Evolutionary conservation across 2,888 invertebrate genomes (phyloP).

Genomic region (Macaria liturata): DNA sequence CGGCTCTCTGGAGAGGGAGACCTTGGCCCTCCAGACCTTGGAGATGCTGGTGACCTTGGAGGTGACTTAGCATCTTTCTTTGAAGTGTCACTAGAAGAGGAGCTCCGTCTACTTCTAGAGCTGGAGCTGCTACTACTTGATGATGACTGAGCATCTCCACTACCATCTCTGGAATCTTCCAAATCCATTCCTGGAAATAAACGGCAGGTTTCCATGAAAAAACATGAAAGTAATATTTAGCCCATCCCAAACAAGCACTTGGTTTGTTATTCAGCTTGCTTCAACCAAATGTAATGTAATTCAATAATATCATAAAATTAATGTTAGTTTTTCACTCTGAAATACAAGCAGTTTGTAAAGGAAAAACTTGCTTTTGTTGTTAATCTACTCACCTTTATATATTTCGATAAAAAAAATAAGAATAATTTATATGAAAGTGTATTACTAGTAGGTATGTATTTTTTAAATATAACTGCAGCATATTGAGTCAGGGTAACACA

Average conservation of each 20-base stretch:
- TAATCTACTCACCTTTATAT: no score
- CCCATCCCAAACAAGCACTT: conserved; percentile 56
- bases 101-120: conserved; percentile 71
- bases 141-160: conserved; percentile 67
- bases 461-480: no score
- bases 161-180: conserved; percentile 83
- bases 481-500: no score
- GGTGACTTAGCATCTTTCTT: conserved; percentile 69
- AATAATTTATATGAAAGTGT: no score
- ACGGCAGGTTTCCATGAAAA: conserved; percentile 43
- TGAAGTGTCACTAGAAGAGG: conserved; percentile 69
- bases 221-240: conserved; percentile 19
- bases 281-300: conserved; percentile 41
- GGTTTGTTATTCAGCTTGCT: conserved; percentile 45
- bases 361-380: no score
- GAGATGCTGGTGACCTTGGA: conserved; percentile 56
- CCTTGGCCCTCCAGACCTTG: conserved; percentile 49
- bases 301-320: conserved; percentile 9
- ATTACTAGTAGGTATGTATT: no score
- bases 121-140: conserved; percentile 78
- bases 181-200: conserved; percentile 83
- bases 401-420: no score
- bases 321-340: conserved; percentile 46
- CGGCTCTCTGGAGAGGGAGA: conserved; percentile 60
- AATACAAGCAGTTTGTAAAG: no score